A percentile compares a stretch with the other conserved stretches of the same genome.
Conservation (phyloP, 35 echinoderm and acorn worm species). For the Acanthaster planci region DNA sequence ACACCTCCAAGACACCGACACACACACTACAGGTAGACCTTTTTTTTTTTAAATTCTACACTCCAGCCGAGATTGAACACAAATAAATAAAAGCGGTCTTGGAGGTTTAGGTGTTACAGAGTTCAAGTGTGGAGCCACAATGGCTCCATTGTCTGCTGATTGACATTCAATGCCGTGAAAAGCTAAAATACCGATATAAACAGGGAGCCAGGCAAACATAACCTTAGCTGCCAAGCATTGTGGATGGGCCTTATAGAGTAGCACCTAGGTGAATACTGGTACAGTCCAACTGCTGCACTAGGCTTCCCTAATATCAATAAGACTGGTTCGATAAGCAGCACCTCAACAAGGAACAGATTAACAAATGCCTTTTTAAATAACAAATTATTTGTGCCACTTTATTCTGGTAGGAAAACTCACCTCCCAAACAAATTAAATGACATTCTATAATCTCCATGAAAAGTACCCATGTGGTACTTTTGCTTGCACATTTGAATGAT, state of each 20-base stretch:
- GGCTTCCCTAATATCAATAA: background rate
- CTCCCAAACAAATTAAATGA: too few species aligned
- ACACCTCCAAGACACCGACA: too few species aligned
- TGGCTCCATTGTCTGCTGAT: background rate
- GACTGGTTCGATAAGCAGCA: too few species aligned
- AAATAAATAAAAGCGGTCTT: constrained; percentile 19
- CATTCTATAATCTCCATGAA: too few species aligned
- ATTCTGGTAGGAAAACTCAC: too few species aligned
- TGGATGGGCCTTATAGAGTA: background rate
- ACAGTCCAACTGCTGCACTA: background rate
- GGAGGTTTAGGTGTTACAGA: constrained; percentile 16
- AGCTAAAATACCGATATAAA: constrained; percentile 12
- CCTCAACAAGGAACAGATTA: too few species aligned
- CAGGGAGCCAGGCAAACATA: background rate
- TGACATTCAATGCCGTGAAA: constrained; percentile 19
- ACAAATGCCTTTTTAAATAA: too few species aligned
- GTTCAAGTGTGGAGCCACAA: constrained; percentile 24
- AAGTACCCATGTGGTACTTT: too few species aligned
- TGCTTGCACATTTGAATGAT: too few species aligned
- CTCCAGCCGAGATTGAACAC: background rate
- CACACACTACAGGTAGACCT: too few species aligned
- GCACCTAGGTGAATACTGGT: background rate
- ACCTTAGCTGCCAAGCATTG: constrained; percentile 6
- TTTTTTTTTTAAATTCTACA: too few species aligned
- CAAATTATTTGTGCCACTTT: too few species aligned